phyloP scores from a whole-genome alignment of 2,888 invertebrate species.

The Colletes collaris region DNA sequence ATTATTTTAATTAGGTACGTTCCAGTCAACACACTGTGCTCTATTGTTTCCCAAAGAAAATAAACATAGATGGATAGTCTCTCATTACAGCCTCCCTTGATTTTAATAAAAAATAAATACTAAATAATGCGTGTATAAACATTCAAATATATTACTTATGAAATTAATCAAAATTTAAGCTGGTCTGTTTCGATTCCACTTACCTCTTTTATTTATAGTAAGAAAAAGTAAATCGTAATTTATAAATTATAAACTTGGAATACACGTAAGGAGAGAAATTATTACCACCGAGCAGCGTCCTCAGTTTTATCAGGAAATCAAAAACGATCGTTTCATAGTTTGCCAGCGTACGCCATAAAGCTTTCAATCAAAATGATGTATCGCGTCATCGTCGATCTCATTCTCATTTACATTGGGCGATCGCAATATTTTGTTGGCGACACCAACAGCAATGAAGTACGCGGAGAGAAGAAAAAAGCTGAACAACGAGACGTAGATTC shows the following conservation, averaged over 20 bases:
- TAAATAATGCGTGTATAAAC: no score
- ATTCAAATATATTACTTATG: no score
- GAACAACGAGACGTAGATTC: constrained; percentile 3
- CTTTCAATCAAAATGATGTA: constrained; percentile 22
- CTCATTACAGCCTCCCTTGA: no score
- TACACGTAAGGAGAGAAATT: background rate
- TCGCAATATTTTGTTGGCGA: background rate
- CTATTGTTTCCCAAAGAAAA: no score
- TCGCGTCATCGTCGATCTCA: constrained; percentile 6
- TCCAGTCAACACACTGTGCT: no score
- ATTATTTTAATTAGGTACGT: constrained; percentile 6
- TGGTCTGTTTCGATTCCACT: no score
- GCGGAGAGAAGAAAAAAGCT: background rate
- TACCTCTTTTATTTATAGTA: no score
- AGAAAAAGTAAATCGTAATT: no score
- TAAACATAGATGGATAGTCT: no score
- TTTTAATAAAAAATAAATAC: no score
- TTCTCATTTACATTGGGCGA: background rate
- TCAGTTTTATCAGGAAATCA: constrained; percentile 4
- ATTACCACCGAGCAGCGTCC: background rate
- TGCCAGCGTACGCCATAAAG: background rate
- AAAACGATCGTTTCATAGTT: constrained; percentile 1
- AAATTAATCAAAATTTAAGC: no score
- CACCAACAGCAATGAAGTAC: background rate
- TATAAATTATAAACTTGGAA: no score